A percentile compares a stretch with the other conserved stretches of the same genome.
phyloP scores from a whole-genome alignment of 64 coral and sea anemone genomes.

The Actinia tenebrosa region DNA sequence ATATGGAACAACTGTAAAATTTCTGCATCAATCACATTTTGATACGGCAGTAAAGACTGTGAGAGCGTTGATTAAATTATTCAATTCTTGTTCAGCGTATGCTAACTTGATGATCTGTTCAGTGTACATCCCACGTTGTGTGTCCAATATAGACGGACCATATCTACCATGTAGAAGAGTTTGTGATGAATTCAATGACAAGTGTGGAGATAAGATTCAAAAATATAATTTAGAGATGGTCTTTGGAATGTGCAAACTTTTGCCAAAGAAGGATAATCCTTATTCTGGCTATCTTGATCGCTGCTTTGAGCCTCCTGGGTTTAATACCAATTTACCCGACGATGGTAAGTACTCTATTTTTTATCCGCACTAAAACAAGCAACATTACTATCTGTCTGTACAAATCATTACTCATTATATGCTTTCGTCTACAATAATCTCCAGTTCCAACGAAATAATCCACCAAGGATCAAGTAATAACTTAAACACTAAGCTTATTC shows the following conservation, averaged over 20 bases:
- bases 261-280: conserved; percentile 43
- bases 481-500: too few species aligned
- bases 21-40: background rate
- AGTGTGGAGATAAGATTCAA: background rate
- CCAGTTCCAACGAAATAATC: too few species aligned
- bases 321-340: conserved; percentile 10
- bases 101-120: conserved; percentile 37
- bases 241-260: conserved; percentile 34
- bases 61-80: background rate
- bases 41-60: background rate
- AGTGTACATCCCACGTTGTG: conserved; percentile 37
- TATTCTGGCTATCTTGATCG: conserved; percentile 24
- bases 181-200: conserved; percentile 25
- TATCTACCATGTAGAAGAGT: conserved; percentile 50
- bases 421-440: too few species aligned
- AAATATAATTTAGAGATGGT: conserved; percentile 14
- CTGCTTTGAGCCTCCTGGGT: conserved; percentile 40
- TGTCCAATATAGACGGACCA: conserved; percentile 32
- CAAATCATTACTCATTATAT: too few species aligned
- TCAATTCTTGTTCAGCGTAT: conserved; percentile 29
- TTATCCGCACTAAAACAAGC: background rate
- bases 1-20: background rate
- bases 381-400: too few species aligned
- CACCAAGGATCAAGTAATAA: too few species aligned
- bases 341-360: background rate